Evolutionary conservation across 1,140 invertebrate genomes (phyloP).

Genomic region (Cyrtorhinus lividipennis): DNA sequence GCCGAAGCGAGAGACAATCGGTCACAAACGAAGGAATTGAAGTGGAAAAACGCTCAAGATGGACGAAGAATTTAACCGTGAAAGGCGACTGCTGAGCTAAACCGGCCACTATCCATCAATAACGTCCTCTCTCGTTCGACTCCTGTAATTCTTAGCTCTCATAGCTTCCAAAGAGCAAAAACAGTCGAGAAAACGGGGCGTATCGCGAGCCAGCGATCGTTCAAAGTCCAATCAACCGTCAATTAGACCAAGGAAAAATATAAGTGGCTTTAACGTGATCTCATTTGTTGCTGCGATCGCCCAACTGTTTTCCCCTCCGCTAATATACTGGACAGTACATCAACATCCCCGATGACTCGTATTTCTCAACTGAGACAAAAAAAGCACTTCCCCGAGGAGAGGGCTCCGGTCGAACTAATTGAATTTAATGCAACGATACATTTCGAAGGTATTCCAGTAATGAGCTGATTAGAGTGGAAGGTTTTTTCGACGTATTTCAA

Average conservation of each 20-base stretch:
- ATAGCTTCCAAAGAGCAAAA: background rate
- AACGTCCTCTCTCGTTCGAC: background rate
- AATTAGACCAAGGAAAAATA: constrained; percentile 9
- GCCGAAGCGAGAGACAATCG: too few species aligned
- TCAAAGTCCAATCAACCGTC: constrained; percentile 16
- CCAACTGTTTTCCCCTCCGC: background rate
- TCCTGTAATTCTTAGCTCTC: too few species aligned
- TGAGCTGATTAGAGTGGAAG: constrained; percentile 12
- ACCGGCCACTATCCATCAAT: constrained; percentile 5
- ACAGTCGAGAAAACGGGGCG: background rate
- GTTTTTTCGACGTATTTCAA: too few species aligned
- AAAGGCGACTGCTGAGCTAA: too few species aligned
- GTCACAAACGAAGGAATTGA: background rate
- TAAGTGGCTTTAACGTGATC: constrained; percentile 13
- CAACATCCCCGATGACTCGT: background rate
- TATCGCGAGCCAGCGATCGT: constrained; percentile 7
- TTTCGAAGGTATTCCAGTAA: constrained; percentile 9
- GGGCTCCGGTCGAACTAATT: constrained; percentile 2
- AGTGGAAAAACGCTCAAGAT: background rate
- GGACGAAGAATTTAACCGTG: too few species aligned
- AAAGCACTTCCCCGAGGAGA: too few species aligned
- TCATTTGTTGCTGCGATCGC: constrained; percentile 10
- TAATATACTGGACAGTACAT: constrained; percentile 1
- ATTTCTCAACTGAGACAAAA: background rate
- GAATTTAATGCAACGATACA: constrained; percentile 12